Percentiles rank a stretch among this genome's conserved stretches.
Evolutionary conservation across 1,140 invertebrate genomes (phyloP).

Genomic region (Matsumurasca onukii): DNA sequence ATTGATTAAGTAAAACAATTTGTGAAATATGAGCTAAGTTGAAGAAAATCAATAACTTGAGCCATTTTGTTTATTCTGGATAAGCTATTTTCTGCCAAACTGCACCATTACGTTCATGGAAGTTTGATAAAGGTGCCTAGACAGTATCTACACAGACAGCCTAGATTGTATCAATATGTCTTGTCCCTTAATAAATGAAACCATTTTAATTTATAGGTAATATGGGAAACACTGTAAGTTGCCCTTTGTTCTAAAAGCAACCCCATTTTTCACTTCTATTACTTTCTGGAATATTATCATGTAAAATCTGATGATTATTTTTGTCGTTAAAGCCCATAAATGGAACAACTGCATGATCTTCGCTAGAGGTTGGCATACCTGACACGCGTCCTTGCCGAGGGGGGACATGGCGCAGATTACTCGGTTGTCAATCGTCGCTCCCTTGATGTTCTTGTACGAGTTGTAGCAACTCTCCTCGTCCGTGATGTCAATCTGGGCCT

Average conservation of each 20-base stretch:
- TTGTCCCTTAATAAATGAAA: not conserved
- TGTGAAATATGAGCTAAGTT: no score
- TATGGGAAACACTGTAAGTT: not conserved
- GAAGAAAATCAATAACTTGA: no score
- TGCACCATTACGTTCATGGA: no score
- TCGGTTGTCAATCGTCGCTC: constrained; percentile 60
- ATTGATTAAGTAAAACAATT: no score
- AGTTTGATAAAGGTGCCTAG: no score
- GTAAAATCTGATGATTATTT: not conserved
- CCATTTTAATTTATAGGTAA: not conserved
- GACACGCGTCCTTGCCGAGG: constrained; percentile 82
- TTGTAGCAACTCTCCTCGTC: constrained; percentile 58
- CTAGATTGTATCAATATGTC: not conserved
- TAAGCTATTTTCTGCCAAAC: no score
- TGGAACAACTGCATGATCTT: no score
- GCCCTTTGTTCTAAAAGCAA: not conserved
- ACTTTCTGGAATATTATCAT: not conserved
- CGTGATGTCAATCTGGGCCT: constrained; percentile 72
- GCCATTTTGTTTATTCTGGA: no score
- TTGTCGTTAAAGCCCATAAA: not conserved
- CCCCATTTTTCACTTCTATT: not conserved
- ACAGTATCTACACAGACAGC: not conserved
- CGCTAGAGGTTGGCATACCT: constrained; percentile 52
- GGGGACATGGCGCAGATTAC: constrained; percentile 72
- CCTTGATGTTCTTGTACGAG: constrained; percentile 58